Base-by-base conservation (phyloP, 2,888 invertebrate species). In the Brachyptera risi region DNA sequence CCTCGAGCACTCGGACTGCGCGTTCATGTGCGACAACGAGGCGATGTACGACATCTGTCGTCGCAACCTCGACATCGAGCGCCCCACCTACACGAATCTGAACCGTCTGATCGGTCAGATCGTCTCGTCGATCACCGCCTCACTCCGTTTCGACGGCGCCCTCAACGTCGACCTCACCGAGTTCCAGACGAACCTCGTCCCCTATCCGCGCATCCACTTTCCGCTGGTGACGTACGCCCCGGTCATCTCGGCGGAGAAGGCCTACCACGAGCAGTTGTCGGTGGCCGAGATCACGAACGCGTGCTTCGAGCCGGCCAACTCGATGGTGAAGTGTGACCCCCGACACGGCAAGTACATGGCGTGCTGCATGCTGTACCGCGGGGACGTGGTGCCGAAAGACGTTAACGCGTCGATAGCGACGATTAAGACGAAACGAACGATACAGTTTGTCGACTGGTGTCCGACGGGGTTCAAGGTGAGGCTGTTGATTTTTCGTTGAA, bases 11-110 rank as follows among this genome's bases (percentile, higher is more conserved):
- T 78, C 77, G 0, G 80, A 80, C 68, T 80, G 80, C 67, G 77
- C 79, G 23, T 80, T 80, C 67, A 79, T 80, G 79, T 79, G 77
- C n/a, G 81, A 81, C 69, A 81, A 81, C 66, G 80, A 82, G 67
- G 81, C 81, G 47, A 69, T 81, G 67, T 79, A 80, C 67, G 80
- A 82, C 65, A 79, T 81, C 63, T 81, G 81, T 71, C 73, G 79
- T 24, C 73, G 78, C 56, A 81, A 80, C 67, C 69, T 82, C 57
- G 78, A 78, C 69, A 78, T 79, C 64, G 79, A 77, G 59, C 72
- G 80, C 23, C 81, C 81, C 21, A 78, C 79, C 1, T 82, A 82
- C 71, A 78, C 78, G 51, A 82, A 83, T 69, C 70, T 83, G 63
- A 83, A 83, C 67, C 72, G 81, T 35, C 71, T 82, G 57, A 80